Base-by-base conservation (phyloP, 2,797 vertebrate species). In the Phoebastria nigripes region DNA sequence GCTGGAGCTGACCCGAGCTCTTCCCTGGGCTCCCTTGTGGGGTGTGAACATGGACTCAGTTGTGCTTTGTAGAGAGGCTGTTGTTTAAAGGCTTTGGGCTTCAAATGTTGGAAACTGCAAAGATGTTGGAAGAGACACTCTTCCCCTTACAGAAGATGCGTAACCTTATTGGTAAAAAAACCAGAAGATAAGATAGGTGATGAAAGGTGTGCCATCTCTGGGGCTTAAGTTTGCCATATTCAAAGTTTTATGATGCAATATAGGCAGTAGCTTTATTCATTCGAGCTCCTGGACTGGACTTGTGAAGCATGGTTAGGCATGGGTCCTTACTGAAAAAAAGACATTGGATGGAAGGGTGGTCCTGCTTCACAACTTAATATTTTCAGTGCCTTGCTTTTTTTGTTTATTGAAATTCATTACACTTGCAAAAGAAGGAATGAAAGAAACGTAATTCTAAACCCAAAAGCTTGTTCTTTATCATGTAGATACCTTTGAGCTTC, bases 31-130 rank as follows among this genome's bases (percentile, higher is more conserved):
- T 69, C 16, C 17, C 39, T 1, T 25, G 35, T 2, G 31, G 31
- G 28, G 4, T 72, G 22, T 10, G 25, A 54, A 10, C 1, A 1
- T 9, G 17, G 42, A 12, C 24, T 44, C 5, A 1, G 13, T 1
- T 31, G 21, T 35, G n/a, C 31, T 70, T 71, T 44, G 31, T 5
- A 33, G 21, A 62, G 47, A 41, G 21, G 28, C 31, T 63, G 35
- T 2, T 51, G 17, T 66, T 84, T 39, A 42, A 82, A 49, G 33
- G 18, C 10, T 79, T 87, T 70, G 18, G 16, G 5, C 17, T 81
- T 82, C 31, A 37, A 28, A 21, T 1, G 0, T 24, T 56, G 24
- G 46, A 82, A 56, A 39, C 29, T 12, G 29, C 11, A 26, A 39
- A 61, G 18, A 26, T 51, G 19, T 37, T 51, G 26, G n/a, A 65